phyloP scores from a whole-genome alignment of 2,113 vertebrate genomes.

The Megatriorchis doriae region DNA sequence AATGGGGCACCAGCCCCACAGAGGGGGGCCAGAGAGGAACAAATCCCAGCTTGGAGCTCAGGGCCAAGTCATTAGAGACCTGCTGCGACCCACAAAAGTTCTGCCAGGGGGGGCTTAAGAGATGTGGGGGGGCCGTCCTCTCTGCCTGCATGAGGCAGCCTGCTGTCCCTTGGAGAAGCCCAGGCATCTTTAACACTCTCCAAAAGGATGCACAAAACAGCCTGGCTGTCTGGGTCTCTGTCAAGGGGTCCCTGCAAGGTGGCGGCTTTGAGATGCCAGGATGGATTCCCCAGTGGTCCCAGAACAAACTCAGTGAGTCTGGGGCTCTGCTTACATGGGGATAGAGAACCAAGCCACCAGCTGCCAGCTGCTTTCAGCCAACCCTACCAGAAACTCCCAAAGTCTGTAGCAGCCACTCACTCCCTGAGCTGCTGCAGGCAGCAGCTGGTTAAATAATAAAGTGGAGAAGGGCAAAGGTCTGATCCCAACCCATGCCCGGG shows the following conservation, averaged over 20 bases:
- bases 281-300: not conserved
- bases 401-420: not conserved
- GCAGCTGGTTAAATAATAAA: not conserved
- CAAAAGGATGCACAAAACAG: not conserved
- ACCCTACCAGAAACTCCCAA: not conserved
- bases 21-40: not conserved
- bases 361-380: not conserved
- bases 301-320: not conserved
- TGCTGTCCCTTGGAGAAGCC: not conserved
- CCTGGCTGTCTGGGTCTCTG: not conserved
- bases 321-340: not conserved
- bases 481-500: not conserved
- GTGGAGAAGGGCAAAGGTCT: not conserved
- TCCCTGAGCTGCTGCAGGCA: not conserved
- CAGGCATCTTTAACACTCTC: not conserved
- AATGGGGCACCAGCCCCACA: not conserved
- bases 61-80: rapidly evolving
- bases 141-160: not conserved
- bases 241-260: not conserved
- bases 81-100: not conserved
- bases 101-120: rapidly evolving
- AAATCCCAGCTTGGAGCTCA: not conserved
- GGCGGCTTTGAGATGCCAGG: not conserved
- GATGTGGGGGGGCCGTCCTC: not conserved
- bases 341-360: rapidly evolving